Evolutionary conservation across 2,888 invertebrate genomes (phyloP).

Genomic region (Adelognathus sp.): DNA sequence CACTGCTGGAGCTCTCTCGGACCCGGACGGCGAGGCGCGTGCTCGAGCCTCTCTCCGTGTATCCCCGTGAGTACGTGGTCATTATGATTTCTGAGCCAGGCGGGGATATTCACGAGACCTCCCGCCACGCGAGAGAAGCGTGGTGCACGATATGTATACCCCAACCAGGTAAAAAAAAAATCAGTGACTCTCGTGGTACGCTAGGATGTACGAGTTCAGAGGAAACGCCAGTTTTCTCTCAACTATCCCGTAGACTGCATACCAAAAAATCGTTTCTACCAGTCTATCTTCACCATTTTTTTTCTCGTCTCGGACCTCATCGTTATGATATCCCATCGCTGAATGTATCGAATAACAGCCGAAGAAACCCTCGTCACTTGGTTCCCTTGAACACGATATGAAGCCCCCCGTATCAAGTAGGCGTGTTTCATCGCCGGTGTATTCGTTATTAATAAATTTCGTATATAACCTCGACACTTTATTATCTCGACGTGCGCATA

Average conservation of each 20-base stretch:
- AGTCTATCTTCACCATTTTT: background rate
- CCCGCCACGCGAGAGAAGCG: conserved; percentile 53
- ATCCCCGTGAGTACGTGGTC: background rate
- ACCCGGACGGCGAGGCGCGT: conserved; percentile 47
- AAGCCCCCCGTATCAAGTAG: conserved; percentile 49
- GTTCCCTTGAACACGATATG: background rate
- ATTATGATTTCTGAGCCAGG: conserved; percentile 16
- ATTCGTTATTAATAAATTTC: conserved; percentile 53
- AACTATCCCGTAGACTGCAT: background rate
- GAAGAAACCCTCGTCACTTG: conserved; percentile 53
- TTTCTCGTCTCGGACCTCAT: background rate
- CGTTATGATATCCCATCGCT: conserved; percentile 23
- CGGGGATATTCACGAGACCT: conserved; percentile 55
- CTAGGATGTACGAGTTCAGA: conserved; percentile 1
- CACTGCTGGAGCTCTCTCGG: conserved; percentile 50
- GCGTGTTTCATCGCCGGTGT: conserved; percentile 40
- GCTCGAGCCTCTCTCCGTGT: conserved; percentile 25
- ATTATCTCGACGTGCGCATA: conserved; percentile 3
- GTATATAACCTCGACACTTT: conserved; percentile 27
- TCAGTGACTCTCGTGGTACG: background rate
- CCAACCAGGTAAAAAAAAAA: background rate
- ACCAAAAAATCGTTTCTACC: conserved; percentile 15
- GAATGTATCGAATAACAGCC: conserved; percentile 48
- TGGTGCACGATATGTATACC: conserved; percentile 16
- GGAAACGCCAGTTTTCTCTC: conserved; percentile 22